Base-by-base conservation (phyloP, 1,140 invertebrate species). In the Heliconius eleuchia region DNA sequence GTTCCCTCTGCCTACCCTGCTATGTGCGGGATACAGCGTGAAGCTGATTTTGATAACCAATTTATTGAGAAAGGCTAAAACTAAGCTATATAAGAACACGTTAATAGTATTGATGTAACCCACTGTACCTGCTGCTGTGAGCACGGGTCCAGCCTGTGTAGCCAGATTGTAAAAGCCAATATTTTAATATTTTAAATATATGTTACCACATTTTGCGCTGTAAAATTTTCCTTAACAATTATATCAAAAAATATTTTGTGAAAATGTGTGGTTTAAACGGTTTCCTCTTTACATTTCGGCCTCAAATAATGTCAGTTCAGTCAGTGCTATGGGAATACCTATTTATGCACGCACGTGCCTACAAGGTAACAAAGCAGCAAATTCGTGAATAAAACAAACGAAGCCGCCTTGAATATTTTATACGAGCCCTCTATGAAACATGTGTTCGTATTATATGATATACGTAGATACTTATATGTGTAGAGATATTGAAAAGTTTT, bases 321-420 rank as follows among this genome's bases (percentile, higher is more conserved):
- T 34, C 52, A 77, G 75, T 71, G 70, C 46, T 76, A 71, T 76
- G 57, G 18, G 23, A 46, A 72, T 71, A 60, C 71, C 79, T 84
- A 82, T 80, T 71, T 83, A 80, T 81, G 76, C 76, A 74, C 39
- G 81, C 78, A 83, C 78, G 73, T 81, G 79, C 74, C 55, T 71
- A 78, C 74, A 77, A 80, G 72, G 80, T 81, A 78, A 76, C 83
- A 82, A 81, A 80, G 80, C 74, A 78, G 82, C 75, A 78, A 71
- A 76, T 70, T 73, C 81, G 78, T 86, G 85, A 87, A 86, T 87
- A 84, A 84, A 79, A 80, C 77, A 86, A 78, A 77, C 55, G 78
- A 76, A 66, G 75, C 76, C 75, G 52, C 77, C 73, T 75, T 83
- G 84, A 84, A 85, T 86, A 83, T 84, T 85, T 87, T 75, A 87